Conservation (phyloP, 2,888 invertebrate genomes). For the Lepidonotus clava region DNA sequence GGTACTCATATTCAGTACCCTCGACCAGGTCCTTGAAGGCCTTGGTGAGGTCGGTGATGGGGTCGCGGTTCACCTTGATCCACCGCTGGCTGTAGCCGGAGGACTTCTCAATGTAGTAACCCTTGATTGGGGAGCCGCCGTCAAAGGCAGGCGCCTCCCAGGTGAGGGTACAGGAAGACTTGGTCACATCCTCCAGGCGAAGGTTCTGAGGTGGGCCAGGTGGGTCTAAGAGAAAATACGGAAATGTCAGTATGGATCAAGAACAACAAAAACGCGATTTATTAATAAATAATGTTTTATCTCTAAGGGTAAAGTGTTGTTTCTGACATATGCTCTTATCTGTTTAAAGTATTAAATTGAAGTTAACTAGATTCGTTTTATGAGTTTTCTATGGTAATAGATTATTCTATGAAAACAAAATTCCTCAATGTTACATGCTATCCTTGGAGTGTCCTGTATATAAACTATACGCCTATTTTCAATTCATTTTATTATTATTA, state of each 20-base stretch:
- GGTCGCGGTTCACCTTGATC: constrained; percentile 94
- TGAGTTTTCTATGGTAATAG: no score
- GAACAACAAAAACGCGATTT: neutral
- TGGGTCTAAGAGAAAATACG: constrained; percentile 82
- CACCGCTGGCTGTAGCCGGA: constrained; percentile 86
- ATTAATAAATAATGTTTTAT: no score
- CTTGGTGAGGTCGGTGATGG: constrained; percentile 81
- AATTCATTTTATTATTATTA: no score
- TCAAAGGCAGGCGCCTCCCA: constrained; percentile 78
- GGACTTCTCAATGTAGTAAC: constrained; percentile 75
- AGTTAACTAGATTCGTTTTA: no score
- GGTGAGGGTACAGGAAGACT: constrained; percentile 73
- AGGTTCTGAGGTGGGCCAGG: constrained; percentile 66
- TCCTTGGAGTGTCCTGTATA: no score
- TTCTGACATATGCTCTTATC: no score
- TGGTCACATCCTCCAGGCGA: constrained; percentile 72
- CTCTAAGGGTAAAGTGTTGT: no score
- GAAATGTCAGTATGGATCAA: neutral
- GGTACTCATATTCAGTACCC: constrained; percentile 78
- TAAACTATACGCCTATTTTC: no score
- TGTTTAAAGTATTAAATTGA: no score
- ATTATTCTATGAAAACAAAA: no score
- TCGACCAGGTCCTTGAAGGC: constrained; percentile 77
- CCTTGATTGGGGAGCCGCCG: constrained; percentile 77
- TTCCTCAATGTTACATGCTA: no score